phyloP scores from a whole-genome alignment of 2,113 vertebrate genomes.

The Gymnogyps californianus region DNA sequence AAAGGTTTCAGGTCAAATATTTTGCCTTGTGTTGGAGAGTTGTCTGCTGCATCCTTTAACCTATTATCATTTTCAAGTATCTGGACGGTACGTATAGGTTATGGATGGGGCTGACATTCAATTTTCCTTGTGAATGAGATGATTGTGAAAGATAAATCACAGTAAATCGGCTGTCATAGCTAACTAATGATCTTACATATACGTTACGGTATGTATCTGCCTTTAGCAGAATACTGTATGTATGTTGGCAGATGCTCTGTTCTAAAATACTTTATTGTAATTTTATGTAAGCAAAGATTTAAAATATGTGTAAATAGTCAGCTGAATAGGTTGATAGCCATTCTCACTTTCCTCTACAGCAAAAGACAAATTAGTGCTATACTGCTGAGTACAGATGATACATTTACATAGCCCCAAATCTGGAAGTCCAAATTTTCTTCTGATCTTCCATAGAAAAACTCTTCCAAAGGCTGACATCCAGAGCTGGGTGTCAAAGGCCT shows the following conservation, averaged over 20 bases:
- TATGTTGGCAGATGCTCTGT: conserved; percentile 6
- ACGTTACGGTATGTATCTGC: not conserved
- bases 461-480: not conserved
- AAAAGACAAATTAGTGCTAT: not conserved
- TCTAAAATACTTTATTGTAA: conserved; percentile 27
- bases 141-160: conserved; percentile 68
- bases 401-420: not conserved
- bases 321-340: not conserved
- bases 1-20: conserved; percentile 65
- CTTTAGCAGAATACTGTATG: not conserved
- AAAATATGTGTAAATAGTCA: conserved; percentile 29
- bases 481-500: not conserved
- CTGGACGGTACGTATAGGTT: conserved; percentile 61
- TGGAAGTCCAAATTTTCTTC: not conserved
- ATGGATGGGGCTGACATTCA: conserved; percentile 66
- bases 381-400: not conserved
- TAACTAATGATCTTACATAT: conserved; percentile 22
- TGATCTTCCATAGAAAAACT: not conserved
- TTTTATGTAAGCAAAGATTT: conserved; percentile 49
- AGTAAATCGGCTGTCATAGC: conserved; percentile 48
- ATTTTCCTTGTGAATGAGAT: conserved; percentile 66
- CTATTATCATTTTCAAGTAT: conserved; percentile 66
- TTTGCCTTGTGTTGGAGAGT: conserved; percentile 62
- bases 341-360: not conserved
- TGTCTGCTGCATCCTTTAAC: conserved; percentile 63